Base-by-base conservation (phyloP, 2,888 invertebrate genomes). In the Drosophila neotestacea region DNA sequence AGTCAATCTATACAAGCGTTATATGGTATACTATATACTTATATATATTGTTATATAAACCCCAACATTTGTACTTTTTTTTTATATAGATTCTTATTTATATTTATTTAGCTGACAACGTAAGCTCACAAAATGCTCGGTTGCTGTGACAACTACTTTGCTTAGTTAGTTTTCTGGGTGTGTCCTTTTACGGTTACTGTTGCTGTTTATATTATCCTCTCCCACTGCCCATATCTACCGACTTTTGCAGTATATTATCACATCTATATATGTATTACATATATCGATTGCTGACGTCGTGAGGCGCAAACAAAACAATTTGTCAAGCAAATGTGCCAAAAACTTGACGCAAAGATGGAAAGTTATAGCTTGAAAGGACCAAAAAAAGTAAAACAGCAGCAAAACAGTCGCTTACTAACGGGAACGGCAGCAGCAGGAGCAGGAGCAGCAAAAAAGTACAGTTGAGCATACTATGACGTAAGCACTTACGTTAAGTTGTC, bases 291-390 rank as follows among this genome's bases (percentile, higher is more conserved):
- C 46, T 72, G 69, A 77, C 70, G 71, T 84, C 74, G 68, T 36
- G 47, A 68, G 70, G 47, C 71, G 65, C 73, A 85, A 84, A 82
- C 87, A 87, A 84, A 84, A 85, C 87, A 84, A 84, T 84, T 84
- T 84, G 87, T 84, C 84, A 84, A 85, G 63, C 82, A 86, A 84
- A 84, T 84, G 82, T 84, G 85, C 87, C 87, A 84, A 87, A 81
- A 86, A 83, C 66, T 83, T 83, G 86, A 77, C 77, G 61, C 61
- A 66, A 77, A 85, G 83, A 83, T 85, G 72, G 63, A 81, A 83
- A 86, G 67, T 79, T 77, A 77, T 85, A 81, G 68, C 63, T 11
- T 16, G 30, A 52, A 9, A 3, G 56, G 42, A 60, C 54, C 59
- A 73, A 46, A 11, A 27, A 39, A 75, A 68, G 56, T 42, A 55